Evolutionary conservation across 2,113 vertebrate genomes (phyloP).

Genomic region (Egretta garzetta): DNA sequence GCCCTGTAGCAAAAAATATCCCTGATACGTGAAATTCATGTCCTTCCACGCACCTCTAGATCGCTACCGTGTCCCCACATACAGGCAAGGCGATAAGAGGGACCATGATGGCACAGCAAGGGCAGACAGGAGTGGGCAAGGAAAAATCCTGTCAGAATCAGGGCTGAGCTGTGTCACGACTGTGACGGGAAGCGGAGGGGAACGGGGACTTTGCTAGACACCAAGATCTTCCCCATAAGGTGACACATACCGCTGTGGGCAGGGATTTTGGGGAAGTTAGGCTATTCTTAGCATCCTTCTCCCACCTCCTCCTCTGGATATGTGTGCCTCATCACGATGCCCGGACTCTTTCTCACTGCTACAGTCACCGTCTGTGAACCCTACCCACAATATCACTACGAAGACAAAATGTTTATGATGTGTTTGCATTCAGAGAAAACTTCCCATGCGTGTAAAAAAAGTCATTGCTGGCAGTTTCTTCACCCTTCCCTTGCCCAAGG

Average conservation of each 20-base stretch:
- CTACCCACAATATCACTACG: neutral
- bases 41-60: neutral
- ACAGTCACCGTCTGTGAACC: constrained; percentile 25
- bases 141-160: neutral
- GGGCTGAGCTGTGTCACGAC: neutral
- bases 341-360: neutral
- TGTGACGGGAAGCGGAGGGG: neutral
- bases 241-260: constrained; percentile 28
- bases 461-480: neutral
- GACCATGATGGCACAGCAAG: fast-evolving
- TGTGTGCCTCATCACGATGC: neutral
- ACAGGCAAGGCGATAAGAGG: neutral
- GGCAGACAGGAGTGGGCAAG: neutral
- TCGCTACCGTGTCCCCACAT: fast-evolving
- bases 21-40: neutral
- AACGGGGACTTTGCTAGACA: neutral
- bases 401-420: constrained; percentile 5
- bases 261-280: constrained; percentile 29
- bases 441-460: neutral
- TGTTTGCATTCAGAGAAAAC: neutral
- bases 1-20: neutral
- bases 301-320: neutral
- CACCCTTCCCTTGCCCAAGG: neutral
- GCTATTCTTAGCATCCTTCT: constrained; percentile 16
- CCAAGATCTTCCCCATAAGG: neutral